Conservation (phyloP, 2,113 vertebrate species). For the Labeo rohita region DNA sequence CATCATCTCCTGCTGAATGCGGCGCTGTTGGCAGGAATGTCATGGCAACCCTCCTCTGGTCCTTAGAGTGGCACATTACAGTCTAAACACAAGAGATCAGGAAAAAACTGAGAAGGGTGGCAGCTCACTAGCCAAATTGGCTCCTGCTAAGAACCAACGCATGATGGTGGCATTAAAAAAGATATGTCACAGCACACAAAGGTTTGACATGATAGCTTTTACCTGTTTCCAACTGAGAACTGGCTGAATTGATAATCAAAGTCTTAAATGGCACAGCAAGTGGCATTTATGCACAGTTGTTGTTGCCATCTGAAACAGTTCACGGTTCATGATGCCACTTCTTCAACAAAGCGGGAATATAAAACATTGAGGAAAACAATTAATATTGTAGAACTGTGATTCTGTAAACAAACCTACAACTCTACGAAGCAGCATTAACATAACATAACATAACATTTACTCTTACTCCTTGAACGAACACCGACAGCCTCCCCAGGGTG, state of each 20-base stretch:
- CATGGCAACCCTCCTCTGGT: conserved; percentile 40
- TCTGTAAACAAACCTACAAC: not conserved
- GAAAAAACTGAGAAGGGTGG: not conserved
- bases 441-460: conserved; percentile 11
- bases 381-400: not conserved
- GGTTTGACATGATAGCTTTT: not conserved
- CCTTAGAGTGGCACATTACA: conserved; percentile 21
- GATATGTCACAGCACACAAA: not conserved
- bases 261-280: conserved; percentile 12
- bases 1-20: not conserved
- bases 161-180: not conserved
- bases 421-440: not conserved
- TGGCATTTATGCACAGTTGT: not conserved
- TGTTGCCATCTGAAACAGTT: not conserved
- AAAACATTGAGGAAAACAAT: not conserved
- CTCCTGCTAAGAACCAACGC: not conserved
- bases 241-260: not conserved
- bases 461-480: not conserved
- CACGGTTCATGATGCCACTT: not conserved
- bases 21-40: conserved; percentile 28
- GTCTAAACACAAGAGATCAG: conserved; percentile 4
- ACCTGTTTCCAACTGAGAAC: not conserved
- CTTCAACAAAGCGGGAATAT: not conserved
- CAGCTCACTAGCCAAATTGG: not conserved
- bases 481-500: not conserved